Percentiles rank a stretch among this genome's conserved stretches.
Conservation (phyloP, 1,140 invertebrate species). For the Heliothis virescens region DNA sequence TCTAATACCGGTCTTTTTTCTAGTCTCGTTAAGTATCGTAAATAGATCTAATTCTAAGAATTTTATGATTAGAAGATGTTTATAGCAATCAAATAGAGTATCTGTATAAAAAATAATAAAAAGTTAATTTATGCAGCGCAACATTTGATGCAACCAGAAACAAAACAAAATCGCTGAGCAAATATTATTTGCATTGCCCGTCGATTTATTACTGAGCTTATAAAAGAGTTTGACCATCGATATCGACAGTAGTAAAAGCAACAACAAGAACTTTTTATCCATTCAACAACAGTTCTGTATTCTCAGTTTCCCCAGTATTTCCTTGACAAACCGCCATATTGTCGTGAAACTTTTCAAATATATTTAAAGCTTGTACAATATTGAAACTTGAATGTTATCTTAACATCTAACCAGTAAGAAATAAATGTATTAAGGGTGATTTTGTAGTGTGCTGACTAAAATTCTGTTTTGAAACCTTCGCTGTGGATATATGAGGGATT, state of each 20-base stretch:
- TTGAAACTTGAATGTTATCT: slow-evolving; percentile 38
- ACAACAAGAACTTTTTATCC: slow-evolving; percentile 22
- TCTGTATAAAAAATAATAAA: too few relatives aligned
- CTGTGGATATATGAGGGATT: too few relatives aligned
- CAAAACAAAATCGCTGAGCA: neutral
- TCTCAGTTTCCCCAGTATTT: slow-evolving; percentile 23
- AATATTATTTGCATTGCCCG: neutral
- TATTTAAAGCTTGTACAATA: slow-evolving; percentile 38
- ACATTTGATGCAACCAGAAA: neutral
- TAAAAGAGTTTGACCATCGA: slow-evolving; percentile 11
- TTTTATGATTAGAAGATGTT: neutral
- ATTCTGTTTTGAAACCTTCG: slow-evolving; percentile 2
- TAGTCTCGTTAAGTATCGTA: neutral
- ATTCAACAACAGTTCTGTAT: slow-evolving; percentile 19
- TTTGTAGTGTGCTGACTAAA: neutral
- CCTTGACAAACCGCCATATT: slow-evolving; percentile 6
- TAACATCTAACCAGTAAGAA: slow-evolving; percentile 33
- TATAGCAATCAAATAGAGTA: neutral
- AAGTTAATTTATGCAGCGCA: too few relatives aligned
- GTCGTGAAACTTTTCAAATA: slow-evolving; percentile 28
- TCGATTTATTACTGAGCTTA: slow-evolving; percentile 2
- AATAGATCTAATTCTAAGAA: slow-evolving; percentile 1
- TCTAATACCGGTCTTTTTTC: neutral
- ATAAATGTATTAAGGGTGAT: neutral
- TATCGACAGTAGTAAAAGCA: neutral